Base-by-base conservation (phyloP, 1,140 invertebrate species). In the Hylyphantes graminicola region DNA sequence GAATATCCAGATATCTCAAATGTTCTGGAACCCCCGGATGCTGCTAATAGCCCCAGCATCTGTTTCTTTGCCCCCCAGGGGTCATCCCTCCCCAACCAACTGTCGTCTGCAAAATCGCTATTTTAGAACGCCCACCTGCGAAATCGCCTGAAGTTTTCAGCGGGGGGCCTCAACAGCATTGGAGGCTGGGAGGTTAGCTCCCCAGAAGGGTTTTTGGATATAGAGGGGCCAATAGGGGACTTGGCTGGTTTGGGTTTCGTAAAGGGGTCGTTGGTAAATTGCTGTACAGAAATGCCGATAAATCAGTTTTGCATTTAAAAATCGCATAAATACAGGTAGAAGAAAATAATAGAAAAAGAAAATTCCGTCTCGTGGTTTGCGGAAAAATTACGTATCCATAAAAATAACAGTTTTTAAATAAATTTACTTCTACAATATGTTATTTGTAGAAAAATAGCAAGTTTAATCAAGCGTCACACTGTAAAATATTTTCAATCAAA, bases 121-220 rank as follows among this genome's bases (percentile, higher is more conserved):
- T 15, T 63, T 55, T n/a, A 35, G 51, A 73, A 81, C 79, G 79
- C 79, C 79, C 79, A 81, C 79, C 79, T 81, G 79, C 63, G 67
- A 81, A n/a, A 61, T 55, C 35, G 9, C 21, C 13, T 35, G 57
- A 13, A 21, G 35, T 7, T 54, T 75, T 75, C 19, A 11, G 2
- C 10, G 35, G 21, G 15, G 15, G 35, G 59, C 12, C 0, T 35
- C 12, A 74, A 76, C 13, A 11, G 74, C 19, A 76, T 76, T 76
- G 57, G 55, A 74, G 59, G 72, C 35, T 57, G 21, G n/a, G 19
- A 35, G 12, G 21, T 17, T 67, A 67, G 4, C 21, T 67, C 11
- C 64, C 21, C 15, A 21, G 64, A 12, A 13, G 21, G 35, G 12
- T n/a, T 2, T 12, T 51, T 7, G 68, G 11, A 72, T 8, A 6